These are phyloP conservation scores for Ormyrus nitidulus DNA, from an alignment of 2,888 invertebrate species.

Conservation along the genomic window DNA sequence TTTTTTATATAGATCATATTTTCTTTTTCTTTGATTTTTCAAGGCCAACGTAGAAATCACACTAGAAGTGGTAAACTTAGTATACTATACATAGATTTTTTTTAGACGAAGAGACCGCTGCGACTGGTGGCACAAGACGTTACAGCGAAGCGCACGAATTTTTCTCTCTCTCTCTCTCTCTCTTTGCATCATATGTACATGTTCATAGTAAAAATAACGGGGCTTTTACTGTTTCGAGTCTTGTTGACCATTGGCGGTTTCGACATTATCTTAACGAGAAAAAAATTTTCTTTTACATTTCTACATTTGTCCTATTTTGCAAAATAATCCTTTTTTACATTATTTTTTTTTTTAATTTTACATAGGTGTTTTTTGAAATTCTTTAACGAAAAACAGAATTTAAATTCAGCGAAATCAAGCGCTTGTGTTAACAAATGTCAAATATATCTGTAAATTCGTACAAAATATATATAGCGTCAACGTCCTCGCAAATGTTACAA, in stretches of 20 bases:
- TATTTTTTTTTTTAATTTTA: constrained; percentile 12
- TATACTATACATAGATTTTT: constrained; percentile 57
- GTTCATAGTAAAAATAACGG: constrained; percentile 55
- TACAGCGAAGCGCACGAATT: constrained; percentile 55
- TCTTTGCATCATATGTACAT: constrained; percentile 51
- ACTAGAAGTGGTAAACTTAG: constrained; percentile 70
- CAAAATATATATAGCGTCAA: constrained; percentile 51
- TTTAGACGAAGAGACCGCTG: constrained; percentile 51
- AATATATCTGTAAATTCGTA: constrained; percentile 55
- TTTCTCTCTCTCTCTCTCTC: constrained; percentile 20
- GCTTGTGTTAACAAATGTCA: constrained; percentile 40
- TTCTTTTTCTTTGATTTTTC: constrained; percentile 69
- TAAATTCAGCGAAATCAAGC: constrained; percentile 33
- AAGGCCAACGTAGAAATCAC: constrained; percentile 75
- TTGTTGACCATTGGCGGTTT: constrained; percentile 52
- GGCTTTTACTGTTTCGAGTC: constrained; percentile 49
- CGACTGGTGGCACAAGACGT: constrained; percentile 52
- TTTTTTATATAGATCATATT: constrained; percentile 58
- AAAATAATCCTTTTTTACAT: not conserved
- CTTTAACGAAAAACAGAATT: constrained; percentile 36
- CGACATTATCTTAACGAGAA: constrained; percentile 35
- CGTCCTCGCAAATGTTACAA: constrained; percentile 58
- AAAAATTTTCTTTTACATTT: constrained; percentile 20
- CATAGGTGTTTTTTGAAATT: not conserved
- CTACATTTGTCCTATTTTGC: not conserved